These are phyloP conservation scores for Scomberomorus guttatus DNA, from an alignment of 2,797 vertebrate genomes.

Conservation along the genomic window DNA sequence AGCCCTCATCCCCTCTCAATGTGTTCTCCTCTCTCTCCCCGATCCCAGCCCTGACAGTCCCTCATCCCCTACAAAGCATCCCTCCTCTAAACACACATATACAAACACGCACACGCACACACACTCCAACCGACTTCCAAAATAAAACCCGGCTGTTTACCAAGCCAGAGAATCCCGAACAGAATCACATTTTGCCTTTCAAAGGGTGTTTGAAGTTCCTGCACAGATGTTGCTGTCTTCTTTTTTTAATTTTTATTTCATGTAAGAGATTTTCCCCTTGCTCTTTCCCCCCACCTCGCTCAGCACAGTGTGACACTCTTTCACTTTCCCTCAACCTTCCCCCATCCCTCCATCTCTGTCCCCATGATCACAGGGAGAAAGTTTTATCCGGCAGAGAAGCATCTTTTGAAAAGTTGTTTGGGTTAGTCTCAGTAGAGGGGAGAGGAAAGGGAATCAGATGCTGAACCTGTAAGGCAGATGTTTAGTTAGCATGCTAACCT, in stretches of 20 bases:
- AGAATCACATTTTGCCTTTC: slow-evolving; percentile 79
- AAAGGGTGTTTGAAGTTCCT: slow-evolving; percentile 80
- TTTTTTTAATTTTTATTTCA: slow-evolving; percentile 66
- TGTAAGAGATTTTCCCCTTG: slow-evolving; percentile 59
- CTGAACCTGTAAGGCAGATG: slow-evolving; percentile 56
- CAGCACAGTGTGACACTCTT: slow-evolving; percentile 69
- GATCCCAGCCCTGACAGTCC: slow-evolving; percentile 56
- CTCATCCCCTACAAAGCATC: slow-evolving; percentile 45
- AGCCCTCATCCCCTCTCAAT: slow-evolving; percentile 38
- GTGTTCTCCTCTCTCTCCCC: slow-evolving; percentile 24
- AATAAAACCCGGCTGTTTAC: slow-evolving; percentile 78
- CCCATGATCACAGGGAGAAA: slow-evolving; percentile 75
- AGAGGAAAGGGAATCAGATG: slow-evolving; percentile 54
- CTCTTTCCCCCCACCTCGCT: slow-evolving; percentile 63
- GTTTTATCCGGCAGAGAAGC: slow-evolving; percentile 63
- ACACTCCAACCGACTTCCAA: slow-evolving; percentile 62
- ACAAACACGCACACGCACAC: slow-evolving; percentile 23
- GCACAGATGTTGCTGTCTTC: slow-evolving; percentile 76
- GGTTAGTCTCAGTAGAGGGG: slow-evolving; percentile 44
- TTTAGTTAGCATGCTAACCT: slow-evolving; percentile 43
- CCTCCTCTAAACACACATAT: slow-evolving; percentile 41
- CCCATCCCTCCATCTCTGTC: slow-evolving; percentile 60
- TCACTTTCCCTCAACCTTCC: slow-evolving; percentile 46
- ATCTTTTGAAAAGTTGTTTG: slow-evolving; percentile 68
- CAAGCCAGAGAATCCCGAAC: slow-evolving; percentile 77